These are phyloP conservation scores for Diplogasteroides magnus DNA, from an alignment of 1,140 invertebrate genomes.

Conservation along the genomic window DNA sequence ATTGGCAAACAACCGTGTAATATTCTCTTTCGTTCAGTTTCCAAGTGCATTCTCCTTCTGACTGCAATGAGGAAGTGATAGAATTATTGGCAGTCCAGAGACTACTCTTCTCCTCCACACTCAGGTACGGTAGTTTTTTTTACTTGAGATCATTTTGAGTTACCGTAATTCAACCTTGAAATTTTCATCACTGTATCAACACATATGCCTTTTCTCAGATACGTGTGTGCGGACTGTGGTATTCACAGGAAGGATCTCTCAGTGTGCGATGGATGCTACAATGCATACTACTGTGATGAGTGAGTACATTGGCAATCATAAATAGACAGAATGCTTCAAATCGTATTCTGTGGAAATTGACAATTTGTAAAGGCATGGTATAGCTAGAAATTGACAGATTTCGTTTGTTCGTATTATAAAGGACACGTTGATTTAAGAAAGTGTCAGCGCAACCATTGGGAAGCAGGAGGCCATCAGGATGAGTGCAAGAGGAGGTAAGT, in stretches of 20 bases:
- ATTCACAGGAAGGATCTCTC: conserved; percentile 8
- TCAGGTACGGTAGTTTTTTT: background rate
- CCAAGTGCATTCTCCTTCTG: conserved; percentile 24
- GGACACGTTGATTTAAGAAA: conserved; percentile 54
- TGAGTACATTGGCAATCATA: background rate
- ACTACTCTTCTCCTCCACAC: conserved; percentile 16
- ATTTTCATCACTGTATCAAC: background rate
- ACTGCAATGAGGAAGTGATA: conserved; percentile 31
- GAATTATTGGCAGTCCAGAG: conserved; percentile 29
- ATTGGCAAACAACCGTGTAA: conserved; percentile 6
- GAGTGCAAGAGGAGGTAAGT: conserved; percentile 11
- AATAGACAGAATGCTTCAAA: too few relatives aligned
- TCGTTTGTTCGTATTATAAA: too few relatives aligned
- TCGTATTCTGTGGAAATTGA: too few relatives aligned
- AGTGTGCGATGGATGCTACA: conserved; percentile 34
- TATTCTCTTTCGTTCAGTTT: conserved; percentile 26
- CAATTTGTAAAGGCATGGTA: too few relatives aligned
- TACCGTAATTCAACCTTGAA: too few relatives aligned
- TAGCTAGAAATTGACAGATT: too few relatives aligned
- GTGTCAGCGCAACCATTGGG: conserved; percentile 33
- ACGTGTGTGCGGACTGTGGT: conserved; percentile 22
- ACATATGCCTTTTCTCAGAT: background rate
- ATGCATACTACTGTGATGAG: conserved; percentile 37
- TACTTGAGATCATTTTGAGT: too few relatives aligned
- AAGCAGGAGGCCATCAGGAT: conserved; percentile 25